Base-by-base conservation (phyloP, 2,888 invertebrate genomes). In the Rotaria magnacalcarata region DNA sequence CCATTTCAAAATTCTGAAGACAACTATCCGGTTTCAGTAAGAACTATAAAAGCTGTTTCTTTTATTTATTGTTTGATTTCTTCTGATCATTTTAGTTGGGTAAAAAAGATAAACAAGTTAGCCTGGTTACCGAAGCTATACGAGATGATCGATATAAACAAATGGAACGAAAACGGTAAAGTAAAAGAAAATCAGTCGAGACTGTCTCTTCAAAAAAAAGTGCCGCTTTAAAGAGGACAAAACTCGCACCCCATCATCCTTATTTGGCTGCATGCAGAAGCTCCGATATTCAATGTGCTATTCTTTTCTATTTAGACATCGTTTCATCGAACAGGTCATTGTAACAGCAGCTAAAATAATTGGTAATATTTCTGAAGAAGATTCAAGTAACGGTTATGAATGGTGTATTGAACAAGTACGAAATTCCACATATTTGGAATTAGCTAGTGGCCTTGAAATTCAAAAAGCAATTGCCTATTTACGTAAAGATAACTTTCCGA, bases 331-430 rank as follows among this genome's bases (percentile, higher is more conserved):
- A 89, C 93, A 94, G 89, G 94, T 94, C 88, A 95, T 96, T 88
- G 93, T 96, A 85, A 95, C 94, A 88, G 94, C 95, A 27, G 95
- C 95, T 16, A 95, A 95, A 91, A 92, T 96, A n/a, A 95, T 96
- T 89, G 94, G 96, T 0, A 95, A 95, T 5, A 93, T 94, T 27
- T 94, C 96, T 88, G 95, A 95, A 89, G 93, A 89, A 47, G 90
- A 91, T 67, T 92, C 92, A 88, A 89, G 91, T 60, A 90, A 90
- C 56, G 93, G 93, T 84, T 93, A 93, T 89, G 92, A 92, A 88
- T 93, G 93, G 95, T 98, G 98, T 91, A 95, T 97, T 86, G 96
- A 96, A 89, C 94, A 95, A 43, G 95, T 98, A 85, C 96, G 96
- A 90, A 94, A 94, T 84, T 96, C 97, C n/a, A 94, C 94, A 90